These are phyloP conservation scores for Ploceus nigricollis DNA, from an alignment of 2,113 vertebrate species.

Conservation along the genomic window DNA sequence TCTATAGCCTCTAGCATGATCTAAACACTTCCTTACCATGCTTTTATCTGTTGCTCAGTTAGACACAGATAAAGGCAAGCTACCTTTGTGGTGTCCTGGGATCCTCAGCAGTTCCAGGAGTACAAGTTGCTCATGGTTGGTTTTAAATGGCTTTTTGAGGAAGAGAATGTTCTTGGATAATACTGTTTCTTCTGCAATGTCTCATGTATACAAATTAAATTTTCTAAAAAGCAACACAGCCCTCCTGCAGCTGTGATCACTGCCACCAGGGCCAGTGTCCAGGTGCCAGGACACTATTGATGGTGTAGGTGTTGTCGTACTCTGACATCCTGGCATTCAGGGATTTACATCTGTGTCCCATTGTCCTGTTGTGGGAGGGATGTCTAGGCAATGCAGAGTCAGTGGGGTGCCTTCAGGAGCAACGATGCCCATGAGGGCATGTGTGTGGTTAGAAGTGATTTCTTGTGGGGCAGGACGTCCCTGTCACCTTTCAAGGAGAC, in stretches of 20 bases:
- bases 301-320: not conserved
- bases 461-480: not conserved
- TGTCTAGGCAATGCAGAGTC: not conserved
- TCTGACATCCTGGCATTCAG: not conserved
- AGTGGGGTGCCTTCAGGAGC: not conserved
- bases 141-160: not conserved
- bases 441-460: not conserved
- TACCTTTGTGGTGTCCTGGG: not conserved
- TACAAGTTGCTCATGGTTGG: not conserved
- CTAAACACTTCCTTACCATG: not conserved
- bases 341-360: not conserved
- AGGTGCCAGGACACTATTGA: not conserved
- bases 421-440: fast-evolving
- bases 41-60: not conserved
- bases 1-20: not conserved
- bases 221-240: not conserved
- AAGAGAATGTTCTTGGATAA: not conserved
- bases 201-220: not conserved
- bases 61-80: not conserved
- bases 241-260: not conserved
- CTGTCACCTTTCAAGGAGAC: not conserved
- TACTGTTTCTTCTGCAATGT: not conserved
- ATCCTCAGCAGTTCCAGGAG: not conserved
- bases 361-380: not conserved
- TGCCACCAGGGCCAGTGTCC: not conserved